Conservation (phyloP, 2,888 invertebrate species). For the Neelides folsomi region DNA sequence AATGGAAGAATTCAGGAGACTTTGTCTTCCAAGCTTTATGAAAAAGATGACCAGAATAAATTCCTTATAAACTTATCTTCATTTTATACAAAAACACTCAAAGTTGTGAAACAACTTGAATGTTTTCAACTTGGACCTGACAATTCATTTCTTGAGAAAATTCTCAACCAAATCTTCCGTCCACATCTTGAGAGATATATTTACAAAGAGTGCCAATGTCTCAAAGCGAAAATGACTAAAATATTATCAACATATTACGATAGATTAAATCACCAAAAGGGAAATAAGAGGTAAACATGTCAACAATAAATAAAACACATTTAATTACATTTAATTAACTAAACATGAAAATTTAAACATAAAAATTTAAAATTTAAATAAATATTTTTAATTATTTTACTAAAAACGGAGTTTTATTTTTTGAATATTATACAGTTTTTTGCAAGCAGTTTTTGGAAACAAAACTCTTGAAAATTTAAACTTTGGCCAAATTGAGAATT, state of each 20-base stretch:
- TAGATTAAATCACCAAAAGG: conserved; percentile 82
- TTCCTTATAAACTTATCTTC: conserved; percentile 80
- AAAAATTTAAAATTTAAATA: neutral
- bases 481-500: conserved; percentile 86
- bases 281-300: conserved; percentile 19
- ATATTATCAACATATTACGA: conserved; percentile 78
- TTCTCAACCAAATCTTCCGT: conserved; percentile 67
- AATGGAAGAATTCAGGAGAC: conserved; percentile 61
- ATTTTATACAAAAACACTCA: conserved; percentile 70
- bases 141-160: conserved; percentile 59
- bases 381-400: neutral
- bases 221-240: conserved; percentile 61
- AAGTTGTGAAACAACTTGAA: conserved; percentile 58
- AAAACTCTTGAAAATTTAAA: conserved; percentile 85
- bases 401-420: conserved; percentile 45
- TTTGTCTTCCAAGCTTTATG: conserved; percentile 61
- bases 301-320: neutral
- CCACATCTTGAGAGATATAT: conserved; percentile 66
- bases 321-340: too few relatives aligned
- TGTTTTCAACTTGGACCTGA: conserved; percentile 66
- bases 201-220: conserved; percentile 57
- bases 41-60: conserved; percentile 64
- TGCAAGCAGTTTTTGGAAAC: conserved; percentile 84
- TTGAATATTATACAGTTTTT: conserved; percentile 79
- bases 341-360: too few relatives aligned